phyloP scores from a whole-genome alignment of 53 echinoderm and acorn worm genomes.

The Paracentrotus lividus region DNA sequence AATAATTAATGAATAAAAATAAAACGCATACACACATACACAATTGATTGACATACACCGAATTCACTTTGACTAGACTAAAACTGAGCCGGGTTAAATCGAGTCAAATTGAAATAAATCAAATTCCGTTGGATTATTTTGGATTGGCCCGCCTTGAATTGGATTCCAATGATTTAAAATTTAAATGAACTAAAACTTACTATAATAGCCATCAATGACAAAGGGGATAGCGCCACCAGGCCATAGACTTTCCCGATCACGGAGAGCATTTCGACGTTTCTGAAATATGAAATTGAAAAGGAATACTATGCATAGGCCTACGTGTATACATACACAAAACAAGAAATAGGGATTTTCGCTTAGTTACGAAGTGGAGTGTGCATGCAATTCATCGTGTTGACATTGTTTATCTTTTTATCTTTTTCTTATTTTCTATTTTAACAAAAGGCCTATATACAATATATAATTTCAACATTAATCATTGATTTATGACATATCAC shows the following conservation, averaged over 20 bases:
- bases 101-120: background rate
- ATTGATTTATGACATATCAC: too few species aligned
- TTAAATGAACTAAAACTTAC: conserved; percentile 79
- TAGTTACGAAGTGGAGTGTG: background rate
- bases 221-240: conserved; percentile 95
- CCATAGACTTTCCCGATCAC: conserved; percentile 77
- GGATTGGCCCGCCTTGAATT: background rate
- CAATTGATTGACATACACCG: background rate
- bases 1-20: too few species aligned
- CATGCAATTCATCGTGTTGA: background rate
- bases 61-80: background rate
- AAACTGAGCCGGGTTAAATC: background rate
- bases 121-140: background rate
- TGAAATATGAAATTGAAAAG: background rate
- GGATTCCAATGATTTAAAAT: background rate
- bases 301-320: too few species aligned
- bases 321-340: too few species aligned
- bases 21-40: too few species aligned
- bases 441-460: too few species aligned
- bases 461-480: too few species aligned
- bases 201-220: conserved; percentile 82
- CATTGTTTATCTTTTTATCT: background rate
- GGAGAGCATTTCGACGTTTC: conserved; percentile 61
- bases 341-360: too few species aligned
- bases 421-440: too few species aligned